Base-by-base conservation (phyloP, 2,113 vertebrate genomes). In the Symphodus melops region DNA sequence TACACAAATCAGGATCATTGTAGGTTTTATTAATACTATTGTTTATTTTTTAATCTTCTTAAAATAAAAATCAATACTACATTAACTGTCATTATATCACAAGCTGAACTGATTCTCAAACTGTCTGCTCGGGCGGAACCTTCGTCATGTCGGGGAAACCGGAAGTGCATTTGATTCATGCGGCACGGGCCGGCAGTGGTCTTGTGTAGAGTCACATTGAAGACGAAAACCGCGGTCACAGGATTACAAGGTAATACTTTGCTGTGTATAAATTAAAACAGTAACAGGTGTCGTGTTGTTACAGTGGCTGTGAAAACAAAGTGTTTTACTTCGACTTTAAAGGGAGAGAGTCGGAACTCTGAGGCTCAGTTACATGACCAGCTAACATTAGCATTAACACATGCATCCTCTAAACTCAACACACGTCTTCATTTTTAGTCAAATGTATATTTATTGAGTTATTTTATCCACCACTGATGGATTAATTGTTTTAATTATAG, bases 191-290 rank as follows among this genome's bases (percentile, higher is more conserved):
- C 81, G 91, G 92, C 91, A 71, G 23, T 78, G 8, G 5, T 13
- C 1, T 51, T 28, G 13, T 51, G 23, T 65, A 92, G 91, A 92
- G 91, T 94, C 91, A 92, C 93, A 94, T 94, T 94, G 92, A 90
- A 69, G 20, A 19, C 6, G 0, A 33, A 46, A 25, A 33, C 0
- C 11, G 37, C 48, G 71, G 62, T 88, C 68, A 75, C 53, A 9
- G 6, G 4, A 51, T 5, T 4, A 41, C 12, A 2, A 49, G 84
- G 84, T 90, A 79, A 55, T 0, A 0, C 48, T 39, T 37, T 0
- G 11, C 1, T 42, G 0, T 33, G 20, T 0, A 12, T 1, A 33
- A 60, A 44, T 41, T 14, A 9, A 0, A 1, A 1, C 3, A 5
- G 28, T 2, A 3, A 3, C 17, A 33, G 1, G 16, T 1, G 49